Conservation (phyloP, 2,797 vertebrate species). For the Enteromius unitaeniatus region DNA sequence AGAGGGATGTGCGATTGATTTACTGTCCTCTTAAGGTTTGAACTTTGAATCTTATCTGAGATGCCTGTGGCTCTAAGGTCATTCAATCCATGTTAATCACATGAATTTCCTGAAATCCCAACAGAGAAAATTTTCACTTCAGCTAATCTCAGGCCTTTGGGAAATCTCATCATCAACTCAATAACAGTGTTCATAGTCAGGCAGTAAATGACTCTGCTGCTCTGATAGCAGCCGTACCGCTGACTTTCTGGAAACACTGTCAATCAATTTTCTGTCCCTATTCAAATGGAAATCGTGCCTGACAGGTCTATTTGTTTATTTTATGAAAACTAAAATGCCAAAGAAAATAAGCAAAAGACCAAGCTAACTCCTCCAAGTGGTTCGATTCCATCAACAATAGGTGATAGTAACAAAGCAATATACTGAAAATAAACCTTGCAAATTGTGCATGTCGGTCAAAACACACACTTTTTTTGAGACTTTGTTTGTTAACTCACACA, state of each 20-base stretch:
- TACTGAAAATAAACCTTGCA: background rate
- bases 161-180: constrained; percentile 46
- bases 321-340: constrained; percentile 11
- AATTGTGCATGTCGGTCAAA: background rate
- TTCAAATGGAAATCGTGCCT: constrained; percentile 5
- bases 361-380: background rate
- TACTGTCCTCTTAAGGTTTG: constrained; percentile 47
- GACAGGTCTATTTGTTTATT: constrained; percentile 3
- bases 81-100: constrained; percentile 54
- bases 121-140: constrained; percentile 42
- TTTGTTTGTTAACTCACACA: too few species aligned
- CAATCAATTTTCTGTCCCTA: constrained; percentile 19
- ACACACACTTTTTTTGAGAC: too few species aligned
- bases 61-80: constrained; percentile 33
- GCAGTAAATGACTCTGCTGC: constrained; percentile 12
- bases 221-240: constrained; percentile 13
- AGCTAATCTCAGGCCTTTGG: constrained; percentile 25
- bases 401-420: background rate
- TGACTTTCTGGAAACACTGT: constrained; percentile 25
- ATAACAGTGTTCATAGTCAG: constrained; percentile 20
- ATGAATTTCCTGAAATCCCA: constrained; percentile 35
- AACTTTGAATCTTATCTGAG: constrained; percentile 50
- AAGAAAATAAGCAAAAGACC: background rate
- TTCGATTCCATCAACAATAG: background rate
- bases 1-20: constrained; percentile 51